Evolutionary conservation across 2,113 vertebrate species (phyloP), one percentile per base, ranked within the genome.

Genomic region (Pseudorectes ferrugineus): DNA sequence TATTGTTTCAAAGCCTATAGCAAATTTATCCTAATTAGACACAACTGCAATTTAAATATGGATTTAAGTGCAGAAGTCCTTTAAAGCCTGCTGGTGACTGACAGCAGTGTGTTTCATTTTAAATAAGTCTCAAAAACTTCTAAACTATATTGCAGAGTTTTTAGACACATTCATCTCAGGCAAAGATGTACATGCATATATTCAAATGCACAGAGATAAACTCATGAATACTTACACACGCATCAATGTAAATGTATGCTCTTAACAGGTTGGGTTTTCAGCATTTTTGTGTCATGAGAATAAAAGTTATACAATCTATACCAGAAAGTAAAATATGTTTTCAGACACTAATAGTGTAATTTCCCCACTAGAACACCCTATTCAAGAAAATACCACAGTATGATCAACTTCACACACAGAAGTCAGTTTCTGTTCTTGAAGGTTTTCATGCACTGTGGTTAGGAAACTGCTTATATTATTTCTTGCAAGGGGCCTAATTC

Each of bases 11-110:
- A 77, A 74, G 38, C 40, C 52, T 92, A 38, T 12, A 77, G 42
- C 19, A 74, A 77, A 92, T 96, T 83, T 77, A 48, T 96, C 88
- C 88, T 92, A 61, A 70, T 96, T 95, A 94, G 33, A 51, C 40
- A 55, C 15, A 77, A 59, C n/a, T 38, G 81, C 51, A 79, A 67
- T 77, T 90, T 83, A 85, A 88, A 54, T 71, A 58, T 24, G 40
- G 21, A 70, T 80, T 83, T 89, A 66, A 80, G 14, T 1, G 1
- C 12, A 21, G 15, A 73, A 83, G 51, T 36, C 45, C 48, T 80
- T 63, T 73, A 77, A 84, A 71, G 14, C 29, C 26, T 40, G 24
- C 62, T 51, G 22, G 35, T 62, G 40, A 75, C 22, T 85, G 88
- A 73, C 71, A 88, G 61, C 24, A 78, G 36, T 43, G 5, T 11